These are phyloP conservation scores for Macropodus opercularis DNA, from an alignment of 2,797 vertebrate species.

Conservation along the genomic window DNA sequence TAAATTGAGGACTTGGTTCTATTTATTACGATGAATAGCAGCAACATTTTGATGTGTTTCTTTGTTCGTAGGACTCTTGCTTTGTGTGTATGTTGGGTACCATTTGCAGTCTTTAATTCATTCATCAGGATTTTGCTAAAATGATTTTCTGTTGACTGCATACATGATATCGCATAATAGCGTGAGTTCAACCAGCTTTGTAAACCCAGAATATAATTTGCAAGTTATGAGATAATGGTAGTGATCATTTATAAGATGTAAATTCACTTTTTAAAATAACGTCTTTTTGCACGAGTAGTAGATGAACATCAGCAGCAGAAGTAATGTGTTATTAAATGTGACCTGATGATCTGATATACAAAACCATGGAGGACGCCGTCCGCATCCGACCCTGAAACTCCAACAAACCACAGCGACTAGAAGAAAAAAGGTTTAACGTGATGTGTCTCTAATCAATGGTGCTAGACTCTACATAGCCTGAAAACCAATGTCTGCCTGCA, in stretches of 20 bases:
- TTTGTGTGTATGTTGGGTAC: no score
- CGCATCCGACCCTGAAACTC: not conserved
- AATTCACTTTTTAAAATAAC: not conserved
- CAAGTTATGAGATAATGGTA: no score
- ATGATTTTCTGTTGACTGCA: no score
- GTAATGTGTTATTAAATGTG: not conserved
- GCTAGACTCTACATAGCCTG: constrained; percentile 35
- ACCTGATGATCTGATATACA: not conserved
- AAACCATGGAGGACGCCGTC: not conserved
- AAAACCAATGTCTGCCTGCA: constrained; percentile 35
- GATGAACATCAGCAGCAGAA: constrained; percentile 16
- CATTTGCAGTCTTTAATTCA: no score
- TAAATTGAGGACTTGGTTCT: no score
- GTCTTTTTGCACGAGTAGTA: not conserved
- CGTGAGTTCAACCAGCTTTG: no score
- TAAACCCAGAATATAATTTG: no score
- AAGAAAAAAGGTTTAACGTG: not conserved
- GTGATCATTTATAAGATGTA: not conserved
- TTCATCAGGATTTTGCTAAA: no score
- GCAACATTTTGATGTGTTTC: no score
- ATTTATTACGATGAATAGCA: no score
- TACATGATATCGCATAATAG: no score
- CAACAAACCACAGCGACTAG: not conserved
- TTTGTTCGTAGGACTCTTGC: no score
- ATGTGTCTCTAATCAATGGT: constrained; percentile 30